phyloP scores from a whole-genome alignment of 2,888 invertebrate genomes.

The Cryptophagus acutangulus region DNA sequence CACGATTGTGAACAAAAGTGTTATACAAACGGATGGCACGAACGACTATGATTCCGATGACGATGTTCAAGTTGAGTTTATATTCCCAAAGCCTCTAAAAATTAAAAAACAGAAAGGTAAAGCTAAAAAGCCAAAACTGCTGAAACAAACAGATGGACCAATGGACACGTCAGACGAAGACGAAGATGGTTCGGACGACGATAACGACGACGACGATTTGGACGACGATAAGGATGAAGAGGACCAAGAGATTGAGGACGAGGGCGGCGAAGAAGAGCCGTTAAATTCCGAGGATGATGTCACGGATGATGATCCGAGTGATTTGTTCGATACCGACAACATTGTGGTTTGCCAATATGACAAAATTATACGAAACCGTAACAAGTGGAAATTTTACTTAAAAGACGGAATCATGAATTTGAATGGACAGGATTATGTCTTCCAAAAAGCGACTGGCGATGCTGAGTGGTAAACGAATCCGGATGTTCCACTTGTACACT shows the following conservation, averaged over 20 bases:
- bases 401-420: constrained; percentile 99
- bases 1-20: constrained; percentile 25
- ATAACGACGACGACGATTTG: constrained; percentile 58
- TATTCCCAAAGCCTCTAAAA: constrained; percentile 25
- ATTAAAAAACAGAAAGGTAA: constrained; percentile 38
- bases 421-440: constrained; percentile 95
- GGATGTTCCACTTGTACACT: too few species aligned
- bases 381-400: constrained; percentile 98
- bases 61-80: constrained; percentile 44
- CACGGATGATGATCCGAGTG: constrained; percentile 90
- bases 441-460: constrained; percentile 98
- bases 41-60: constrained; percentile 46
- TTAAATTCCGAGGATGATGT: constrained; percentile 96
- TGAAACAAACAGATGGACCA: constrained; percentile 52
- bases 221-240: constrained; percentile 64
- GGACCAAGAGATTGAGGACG: constrained; percentile 49
- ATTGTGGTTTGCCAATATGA: constrained; percentile 99
- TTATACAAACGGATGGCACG: constrained; percentile 35
- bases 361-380: constrained; percentile 83
- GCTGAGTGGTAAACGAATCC: constrained; percentile 88
- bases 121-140: constrained; percentile 16
- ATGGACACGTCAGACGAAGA: constrained; percentile 68
- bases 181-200: constrained; percentile 65
- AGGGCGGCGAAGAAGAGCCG: constrained; percentile 66
- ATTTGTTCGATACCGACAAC: constrained; percentile 98